phyloP scores from a whole-genome alignment of 2,888 invertebrate genomes.

The Resseliella maxima region DNA sequence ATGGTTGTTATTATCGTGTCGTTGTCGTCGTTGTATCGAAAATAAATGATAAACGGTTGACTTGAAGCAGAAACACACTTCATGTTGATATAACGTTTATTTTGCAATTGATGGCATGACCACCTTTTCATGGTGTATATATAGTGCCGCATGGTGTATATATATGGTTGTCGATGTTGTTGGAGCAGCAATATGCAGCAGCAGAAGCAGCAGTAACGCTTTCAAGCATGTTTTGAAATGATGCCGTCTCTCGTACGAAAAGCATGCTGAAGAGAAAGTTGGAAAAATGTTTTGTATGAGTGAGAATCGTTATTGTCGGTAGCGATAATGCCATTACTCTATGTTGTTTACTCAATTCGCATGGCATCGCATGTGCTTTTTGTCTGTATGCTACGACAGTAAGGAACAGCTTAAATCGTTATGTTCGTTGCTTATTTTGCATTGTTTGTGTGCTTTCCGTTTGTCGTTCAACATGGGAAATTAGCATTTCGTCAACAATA shows the following conservation, averaged over 20 bases:
- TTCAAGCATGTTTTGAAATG: neutral
- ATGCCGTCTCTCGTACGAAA: neutral
- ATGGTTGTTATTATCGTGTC: neutral
- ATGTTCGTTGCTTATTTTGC: neutral
- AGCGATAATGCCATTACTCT: neutral
- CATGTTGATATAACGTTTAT: slow-evolving; percentile 26
- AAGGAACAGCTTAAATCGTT: neutral
- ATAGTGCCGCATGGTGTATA: slow-evolving; percentile 8
- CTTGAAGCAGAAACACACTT: neutral
- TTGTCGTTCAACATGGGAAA: neutral
- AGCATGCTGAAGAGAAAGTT: neutral
- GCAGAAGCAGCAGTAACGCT: neutral
- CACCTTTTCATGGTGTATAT: slow-evolving; percentile 22
- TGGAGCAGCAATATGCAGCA: neutral
- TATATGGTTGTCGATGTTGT: neutral
- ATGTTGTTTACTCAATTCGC: slow-evolving; percentile 6
- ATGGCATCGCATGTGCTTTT: neutral
- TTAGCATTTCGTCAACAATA: no score
- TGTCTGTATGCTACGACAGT: neutral
- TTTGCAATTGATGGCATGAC: slow-evolving; percentile 42
- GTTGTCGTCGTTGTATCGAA: no score
- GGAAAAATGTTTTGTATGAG: no score
- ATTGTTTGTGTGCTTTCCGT: neutral
- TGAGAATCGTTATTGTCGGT: neutral
- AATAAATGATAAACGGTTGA: neutral